Conservation (phyloP, 2,888 invertebrate genomes). For the Lymantria dispar region DNA sequence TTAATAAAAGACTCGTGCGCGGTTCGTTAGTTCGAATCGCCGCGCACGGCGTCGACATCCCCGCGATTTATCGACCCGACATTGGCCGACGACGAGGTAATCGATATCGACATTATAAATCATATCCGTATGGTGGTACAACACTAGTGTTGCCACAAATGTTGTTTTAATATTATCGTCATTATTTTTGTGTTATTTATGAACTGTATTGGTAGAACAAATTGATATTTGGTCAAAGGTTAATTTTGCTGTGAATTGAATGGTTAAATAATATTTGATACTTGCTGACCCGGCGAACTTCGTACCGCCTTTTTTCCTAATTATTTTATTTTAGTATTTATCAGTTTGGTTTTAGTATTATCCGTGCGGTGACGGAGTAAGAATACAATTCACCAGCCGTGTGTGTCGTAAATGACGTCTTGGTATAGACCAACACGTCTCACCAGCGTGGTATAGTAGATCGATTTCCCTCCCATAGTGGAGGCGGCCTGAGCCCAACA, state of each 20-base stretch:
- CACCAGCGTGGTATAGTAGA: too few relatives aligned
- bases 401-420: too few relatives aligned
- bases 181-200: constrained; percentile 14
- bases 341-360: too few relatives aligned
- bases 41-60: constrained; percentile 42
- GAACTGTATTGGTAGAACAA: constrained; percentile 9
- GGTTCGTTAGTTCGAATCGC: constrained; percentile 58
- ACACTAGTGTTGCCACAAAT: constrained; percentile 15
- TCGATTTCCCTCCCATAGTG: too few relatives aligned
- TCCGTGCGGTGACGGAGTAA: too few relatives aligned
- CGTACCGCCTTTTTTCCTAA: too few relatives aligned
- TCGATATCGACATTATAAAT: constrained; percentile 63
- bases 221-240: constrained; percentile 11
- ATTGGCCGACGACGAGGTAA: constrained; percentile 49
- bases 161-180: constrained; percentile 7
- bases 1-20: constrained; percentile 53
- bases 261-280: too few relatives aligned
- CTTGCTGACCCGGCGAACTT: too few relatives aligned
- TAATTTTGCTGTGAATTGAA: background rate
- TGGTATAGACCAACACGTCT: too few relatives aligned
- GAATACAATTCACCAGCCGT: too few relatives aligned
- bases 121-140: constrained; percentile 34
- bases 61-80: constrained; percentile 59
- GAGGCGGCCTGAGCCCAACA: too few relatives aligned
- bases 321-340: too few relatives aligned